Percentiles rank a stretch among this genome's conserved stretches.
Evolutionary conservation across 2,797 vertebrate species (phyloP).

Genomic region (Semotilus atromaculatus): DNA sequence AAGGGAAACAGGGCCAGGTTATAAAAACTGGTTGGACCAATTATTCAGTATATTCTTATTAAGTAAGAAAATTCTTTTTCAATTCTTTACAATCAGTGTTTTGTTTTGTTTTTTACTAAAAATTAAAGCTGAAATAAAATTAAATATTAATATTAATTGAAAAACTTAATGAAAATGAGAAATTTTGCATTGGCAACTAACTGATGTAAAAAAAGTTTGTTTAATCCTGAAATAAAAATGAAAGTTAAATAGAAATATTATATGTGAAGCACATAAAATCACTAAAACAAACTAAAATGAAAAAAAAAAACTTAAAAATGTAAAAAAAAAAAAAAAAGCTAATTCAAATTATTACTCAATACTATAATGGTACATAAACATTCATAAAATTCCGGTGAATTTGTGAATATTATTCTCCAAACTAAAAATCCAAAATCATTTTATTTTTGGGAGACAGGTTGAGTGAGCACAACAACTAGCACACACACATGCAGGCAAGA

Average conservation of each 20-base stretch:
- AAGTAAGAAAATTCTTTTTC: too few relatives aligned
- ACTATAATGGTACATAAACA: neutral
- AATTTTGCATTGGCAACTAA: too few relatives aligned
- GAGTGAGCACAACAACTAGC: neutral
- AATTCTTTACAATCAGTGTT: neutral
- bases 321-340: neutral
- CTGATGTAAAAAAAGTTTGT: neutral
- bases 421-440: neutral
- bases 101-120: too few relatives aligned
- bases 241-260: too few relatives aligned
- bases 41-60: too few relatives aligned
- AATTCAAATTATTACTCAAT: neutral
- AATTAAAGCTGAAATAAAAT: neutral
- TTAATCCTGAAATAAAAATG: neutral
- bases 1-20: constrained; percentile 12
- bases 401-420: neutral
- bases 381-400: neutral
- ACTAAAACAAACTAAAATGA: neutral
- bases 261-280: neutral
- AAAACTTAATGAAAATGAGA: neutral
- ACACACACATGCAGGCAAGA: neutral
- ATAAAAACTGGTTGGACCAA: neutral
- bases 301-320: neutral
- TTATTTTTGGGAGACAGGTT: neutral
- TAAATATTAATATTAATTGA: neutral